These are phyloP conservation scores for Thryonomys swinderianus DNA, from an alignment of 2,113 vertebrate genomes.

Conservation along the genomic window DNA sequence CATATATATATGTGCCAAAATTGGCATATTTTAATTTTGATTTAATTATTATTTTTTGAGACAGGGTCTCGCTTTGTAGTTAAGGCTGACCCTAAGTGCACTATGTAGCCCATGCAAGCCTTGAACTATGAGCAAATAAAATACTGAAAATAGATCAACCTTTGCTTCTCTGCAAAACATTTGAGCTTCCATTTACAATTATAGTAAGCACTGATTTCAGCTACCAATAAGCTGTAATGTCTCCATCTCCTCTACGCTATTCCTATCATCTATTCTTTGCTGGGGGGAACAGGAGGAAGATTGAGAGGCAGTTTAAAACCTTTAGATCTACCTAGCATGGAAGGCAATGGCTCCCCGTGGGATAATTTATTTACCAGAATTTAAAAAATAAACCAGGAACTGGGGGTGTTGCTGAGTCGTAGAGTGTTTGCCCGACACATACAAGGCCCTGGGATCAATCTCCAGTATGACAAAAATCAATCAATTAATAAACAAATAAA, in stretches of 20 bases:
- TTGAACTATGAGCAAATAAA: conserved; percentile 48
- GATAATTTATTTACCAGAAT: conserved; percentile 2
- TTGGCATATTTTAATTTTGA: not conserved
- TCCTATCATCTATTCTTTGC: not conserved
- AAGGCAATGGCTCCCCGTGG: not conserved
- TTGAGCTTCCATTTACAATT: not conserved
- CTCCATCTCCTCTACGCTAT: not conserved
- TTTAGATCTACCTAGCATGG: not conserved
- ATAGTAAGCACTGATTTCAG: not conserved
- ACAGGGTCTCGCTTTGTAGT: too few species aligned
- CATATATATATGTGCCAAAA: not conserved
- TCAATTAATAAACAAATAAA: not conserved
- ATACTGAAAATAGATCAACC: not conserved
- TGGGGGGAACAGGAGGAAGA: not conserved
- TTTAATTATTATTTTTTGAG: too few species aligned
- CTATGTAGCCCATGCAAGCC: too few species aligned
- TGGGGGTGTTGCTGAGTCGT: not conserved
- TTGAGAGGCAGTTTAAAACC: not conserved
- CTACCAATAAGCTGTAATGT: not conserved
- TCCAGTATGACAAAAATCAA: not conserved
- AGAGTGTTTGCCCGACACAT: not conserved
- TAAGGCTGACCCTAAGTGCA: too few species aligned
- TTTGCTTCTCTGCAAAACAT: conserved; percentile 49
- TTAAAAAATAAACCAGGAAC: not conserved
- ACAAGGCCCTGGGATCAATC: not conserved